Percentiles rank a stretch among this genome's conserved stretches.
Evolutionary conservation across 2,888 invertebrate genomes (phyloP).

Genomic region (Acleris laterana): DNA sequence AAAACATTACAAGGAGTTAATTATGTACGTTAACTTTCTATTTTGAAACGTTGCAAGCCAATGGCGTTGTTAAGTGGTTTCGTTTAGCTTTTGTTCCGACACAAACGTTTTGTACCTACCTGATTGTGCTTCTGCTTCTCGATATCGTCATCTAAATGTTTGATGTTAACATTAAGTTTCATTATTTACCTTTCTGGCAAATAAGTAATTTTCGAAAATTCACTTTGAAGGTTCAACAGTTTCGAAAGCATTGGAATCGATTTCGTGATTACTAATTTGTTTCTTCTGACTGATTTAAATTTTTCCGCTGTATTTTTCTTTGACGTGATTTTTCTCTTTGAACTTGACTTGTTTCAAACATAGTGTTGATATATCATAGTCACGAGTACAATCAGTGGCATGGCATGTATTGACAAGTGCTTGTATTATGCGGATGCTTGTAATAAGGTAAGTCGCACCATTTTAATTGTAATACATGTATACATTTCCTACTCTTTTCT

Average conservation of each 20-base stretch:
- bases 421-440: conserved; percentile 46
- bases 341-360: not conserved
- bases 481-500: conserved; percentile 35
- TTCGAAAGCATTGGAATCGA: conserved; percentile 70
- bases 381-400: conserved; percentile 50
- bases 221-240: not conserved
- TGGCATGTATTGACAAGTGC: conserved; percentile 61
- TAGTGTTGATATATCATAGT: not conserved
- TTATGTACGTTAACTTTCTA: conserved; percentile 58
- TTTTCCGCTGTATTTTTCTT: not conserved
- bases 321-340: not conserved
- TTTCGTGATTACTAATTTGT: conserved; percentile 57
- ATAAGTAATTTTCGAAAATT: conserved; percentile 16
- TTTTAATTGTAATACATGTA: conserved; percentile 44
- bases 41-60: conserved; percentile 46
- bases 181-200: conserved; percentile 17
- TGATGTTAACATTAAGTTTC: conserved; percentile 42
- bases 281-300: not conserved
- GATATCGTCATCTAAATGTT: conserved; percentile 41
- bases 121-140: conserved; percentile 45
- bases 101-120: conserved; percentile 31
- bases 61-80: conserved; percentile 53
- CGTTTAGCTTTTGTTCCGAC: conserved; percentile 45
- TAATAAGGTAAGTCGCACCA: conserved; percentile 68
- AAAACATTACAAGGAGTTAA: conserved; percentile 83